Conservation (phyloP, 2,113 vertebrate species). For the Gracilinanus agilis region DNA sequence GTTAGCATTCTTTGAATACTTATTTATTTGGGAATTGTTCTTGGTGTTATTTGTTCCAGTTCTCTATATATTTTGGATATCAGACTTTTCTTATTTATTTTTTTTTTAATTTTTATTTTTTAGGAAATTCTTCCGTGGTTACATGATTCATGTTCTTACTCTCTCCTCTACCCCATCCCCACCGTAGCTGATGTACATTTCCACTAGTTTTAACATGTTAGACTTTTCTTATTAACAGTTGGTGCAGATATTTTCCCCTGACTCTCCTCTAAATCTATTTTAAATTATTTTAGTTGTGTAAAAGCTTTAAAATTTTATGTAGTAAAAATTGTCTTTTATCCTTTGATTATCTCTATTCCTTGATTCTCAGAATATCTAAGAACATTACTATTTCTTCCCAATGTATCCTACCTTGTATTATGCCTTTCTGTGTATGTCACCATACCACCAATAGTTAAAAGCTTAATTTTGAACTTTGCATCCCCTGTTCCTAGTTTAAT, state of each 20-base stretch:
- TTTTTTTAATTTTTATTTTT: no score
- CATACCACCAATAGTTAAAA: background rate
- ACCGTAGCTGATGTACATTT: no score
- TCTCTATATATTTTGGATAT: background rate
- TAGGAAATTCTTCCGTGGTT: no score
- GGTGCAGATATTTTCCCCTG: background rate
- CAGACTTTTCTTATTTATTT: no score
- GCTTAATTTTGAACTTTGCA: background rate
- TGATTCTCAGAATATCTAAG: background rate
- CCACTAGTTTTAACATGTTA: no score
- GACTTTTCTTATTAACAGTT: background rate
- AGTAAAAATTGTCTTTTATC: background rate
- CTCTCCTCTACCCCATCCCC: no score
- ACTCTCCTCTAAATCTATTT: background rate
- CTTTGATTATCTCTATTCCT: background rate
- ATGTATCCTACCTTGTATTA: background rate
- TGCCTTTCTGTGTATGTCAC: background rate
- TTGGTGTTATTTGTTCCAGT: background rate
- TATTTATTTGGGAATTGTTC: background rate
- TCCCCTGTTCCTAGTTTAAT: background rate
- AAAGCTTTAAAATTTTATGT: background rate
- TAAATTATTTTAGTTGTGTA: background rate
- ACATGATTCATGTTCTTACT: no score
- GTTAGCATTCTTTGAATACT: background rate
- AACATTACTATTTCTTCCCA: background rate